A percentile compares a stretch with the other conserved stretches of the same genome.
Conservation (phyloP, 1,140 invertebrate genomes). For the Andrena cerasifolii region DNA sequence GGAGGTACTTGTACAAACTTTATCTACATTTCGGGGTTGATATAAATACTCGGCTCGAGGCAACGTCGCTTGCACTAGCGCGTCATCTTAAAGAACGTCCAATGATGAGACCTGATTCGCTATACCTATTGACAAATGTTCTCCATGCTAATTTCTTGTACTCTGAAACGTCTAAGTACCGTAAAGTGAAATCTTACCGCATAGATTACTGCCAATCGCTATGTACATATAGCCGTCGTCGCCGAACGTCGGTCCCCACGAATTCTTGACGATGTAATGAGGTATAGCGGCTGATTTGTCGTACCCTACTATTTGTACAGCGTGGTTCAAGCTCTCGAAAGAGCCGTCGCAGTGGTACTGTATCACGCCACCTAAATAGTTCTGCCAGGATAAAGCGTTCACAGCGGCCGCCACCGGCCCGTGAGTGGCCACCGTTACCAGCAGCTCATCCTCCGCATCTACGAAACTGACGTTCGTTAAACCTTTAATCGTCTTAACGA, state of each 20-base stretch:
- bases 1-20: neutral
- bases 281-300: constrained; percentile 88
- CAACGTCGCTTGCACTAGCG: neutral
- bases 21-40: neutral
- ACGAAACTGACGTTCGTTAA: constrained; percentile 83
- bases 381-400: constrained; percentile 93
- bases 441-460: constrained; percentile 86
- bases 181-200: constrained; percentile 83
- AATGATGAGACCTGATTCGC: constrained; percentile 81
- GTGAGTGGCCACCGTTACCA: constrained; percentile 85
- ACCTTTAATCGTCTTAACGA: constrained; percentile 43
- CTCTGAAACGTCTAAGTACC: neutral
- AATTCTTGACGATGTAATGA: constrained; percentile 93
- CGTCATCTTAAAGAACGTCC: constrained; percentile 65
- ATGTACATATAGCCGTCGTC: constrained; percentile 90
- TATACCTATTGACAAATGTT: constrained; percentile 72
- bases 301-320: constrained; percentile 93
- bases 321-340: constrained; percentile 89
- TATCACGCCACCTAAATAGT: constrained; percentile 93
- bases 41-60: neutral
- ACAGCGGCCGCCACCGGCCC: constrained; percentile 91
- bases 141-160: neutral
- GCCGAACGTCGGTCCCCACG: constrained; percentile 91
- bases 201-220: constrained; percentile 90
- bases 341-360: constrained; percentile 89